Evolutionary conservation across 2,113 vertebrate genomes (phyloP).

Genomic region (Tetrao urogallus): DNA sequence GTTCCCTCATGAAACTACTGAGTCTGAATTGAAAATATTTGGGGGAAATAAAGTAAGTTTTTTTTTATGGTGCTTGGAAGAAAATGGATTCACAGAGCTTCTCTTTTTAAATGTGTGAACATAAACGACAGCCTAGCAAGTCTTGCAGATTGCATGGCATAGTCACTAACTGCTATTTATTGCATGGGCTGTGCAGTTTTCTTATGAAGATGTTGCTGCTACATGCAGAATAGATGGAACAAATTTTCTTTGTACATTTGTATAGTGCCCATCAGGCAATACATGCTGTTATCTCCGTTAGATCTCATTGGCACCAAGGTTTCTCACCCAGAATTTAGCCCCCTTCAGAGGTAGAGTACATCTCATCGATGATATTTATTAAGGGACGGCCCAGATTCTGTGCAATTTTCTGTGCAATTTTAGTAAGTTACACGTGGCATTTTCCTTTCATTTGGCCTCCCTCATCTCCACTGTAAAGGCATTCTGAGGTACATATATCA

Average conservation of each 20-base stretch:
- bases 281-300: background rate
- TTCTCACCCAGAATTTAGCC: constrained; percentile 9
- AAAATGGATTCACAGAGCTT: constrained; percentile 47
- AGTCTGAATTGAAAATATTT: background rate
- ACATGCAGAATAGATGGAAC: constrained; percentile 32
- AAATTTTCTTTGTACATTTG: constrained; percentile 10
- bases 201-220: constrained; percentile 47
- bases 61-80: constrained; percentile 44
- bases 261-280: background rate
- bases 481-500: background rate
- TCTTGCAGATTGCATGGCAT: constrained; percentile 46
- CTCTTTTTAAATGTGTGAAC: constrained; percentile 54
- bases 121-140: constrained; percentile 54
- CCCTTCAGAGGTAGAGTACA: background rate
- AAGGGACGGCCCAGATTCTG: background rate
- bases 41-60: background rate
- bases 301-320: background rate
- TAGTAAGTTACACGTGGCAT: background rate
- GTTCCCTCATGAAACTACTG: background rate
- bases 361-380: background rate
- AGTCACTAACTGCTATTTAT: constrained; percentile 66
- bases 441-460: background rate
- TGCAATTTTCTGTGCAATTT: background rate
- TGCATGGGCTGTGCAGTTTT: constrained; percentile 23
- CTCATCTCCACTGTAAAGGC: background rate